Base-by-base conservation (phyloP, 2,888 invertebrate species). In the Philhelius pedissequus region DNA sequence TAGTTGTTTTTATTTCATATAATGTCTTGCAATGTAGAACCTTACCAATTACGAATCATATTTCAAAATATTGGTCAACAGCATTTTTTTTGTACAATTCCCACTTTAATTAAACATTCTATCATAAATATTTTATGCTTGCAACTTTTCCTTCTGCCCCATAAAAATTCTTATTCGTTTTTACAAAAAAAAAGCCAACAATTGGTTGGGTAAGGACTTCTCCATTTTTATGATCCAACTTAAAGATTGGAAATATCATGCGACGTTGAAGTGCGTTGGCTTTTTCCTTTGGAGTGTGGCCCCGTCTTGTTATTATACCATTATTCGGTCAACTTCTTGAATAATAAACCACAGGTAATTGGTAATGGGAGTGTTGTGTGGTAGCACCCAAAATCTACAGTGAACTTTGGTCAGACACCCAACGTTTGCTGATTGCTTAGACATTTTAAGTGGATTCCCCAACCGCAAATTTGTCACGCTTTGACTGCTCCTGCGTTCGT, bases 321-420 rank as follows among this genome's bases (percentile, higher is more conserved):
- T 38, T 32, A 35, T 8, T 56, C 27, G 64, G 66, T 54, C 74
- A 56, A 56, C 74, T 74, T 56, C 54, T 74, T 64, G 74, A 75
- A 75, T 75, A 75, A 66, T 75, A 56, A 66, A 75, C 66, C 56
- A 18, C 66, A 66, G 56, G 56, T 75, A 75, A 74, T 52, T 56
- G 74, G 64, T 54, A 43, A 32, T 43, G 22, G 32, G 64, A 27
- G 56, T 45, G 66, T 62, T 62, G 43, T 64, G 64, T 30, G 38
- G 62, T 60, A 52, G 52, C 38, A 64, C 64, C 64, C 45, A 48
- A 45, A 38, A 15, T 40, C 40, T 38, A 18, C n/a, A 48, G 45
- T 32, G 32, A 48, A 48, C n/a, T 64, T 64, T 64, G 64, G 64
- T 48, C 64, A 32, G 48, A 48, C 64, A 13, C 64, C 30, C 30